These are phyloP conservation scores for Camponotus vicinus DNA, from an alignment of 1,140 invertebrate species.

Conservation along the genomic window DNA sequence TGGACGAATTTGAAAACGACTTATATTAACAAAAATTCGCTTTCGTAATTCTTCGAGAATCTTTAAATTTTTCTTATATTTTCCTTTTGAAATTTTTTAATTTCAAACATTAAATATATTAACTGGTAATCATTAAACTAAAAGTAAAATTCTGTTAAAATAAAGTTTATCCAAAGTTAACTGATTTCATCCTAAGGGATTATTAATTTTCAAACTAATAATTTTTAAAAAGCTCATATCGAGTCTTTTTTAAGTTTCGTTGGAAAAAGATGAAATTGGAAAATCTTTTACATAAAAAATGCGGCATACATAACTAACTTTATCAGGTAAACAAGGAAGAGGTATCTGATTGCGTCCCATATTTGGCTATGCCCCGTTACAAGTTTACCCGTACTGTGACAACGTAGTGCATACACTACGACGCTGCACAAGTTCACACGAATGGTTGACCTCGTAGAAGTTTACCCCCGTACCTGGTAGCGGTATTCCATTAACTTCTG, in stretches of 20 bases:
- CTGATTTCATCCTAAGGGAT: not conserved
- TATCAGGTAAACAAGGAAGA: conserved; percentile 17
- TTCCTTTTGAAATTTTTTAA: not conserved
- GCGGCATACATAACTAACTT: not conserved
- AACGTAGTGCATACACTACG: conserved; percentile 50
- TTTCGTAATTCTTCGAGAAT: not conserved
- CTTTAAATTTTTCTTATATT: not conserved
- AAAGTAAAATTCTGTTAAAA: conserved; percentile 31
- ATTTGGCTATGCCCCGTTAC: conserved; percentile 46
- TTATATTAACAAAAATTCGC: conserved; percentile 15
- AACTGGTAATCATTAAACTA: not conserved
- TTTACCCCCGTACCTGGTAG: conserved; percentile 49
- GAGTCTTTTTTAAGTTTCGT: not conserved
- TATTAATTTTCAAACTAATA: conserved; percentile 38
- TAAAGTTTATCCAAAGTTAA: conserved; percentile 17
- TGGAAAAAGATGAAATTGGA: not conserved
- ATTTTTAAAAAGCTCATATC: conserved; percentile 9
- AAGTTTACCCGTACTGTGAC: conserved; percentile 56
- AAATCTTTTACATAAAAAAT: not conserved
- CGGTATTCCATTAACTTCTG: conserved; percentile 63
- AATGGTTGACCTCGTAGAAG: conserved; percentile 58
- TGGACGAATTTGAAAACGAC: not conserved
- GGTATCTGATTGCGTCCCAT: conserved; percentile 48
- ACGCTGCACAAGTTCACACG: conserved; percentile 56
- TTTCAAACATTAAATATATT: conserved; percentile 18